These are phyloP conservation scores for Boloria euphrosyne DNA, from an alignment of 2,888 invertebrate genomes.

Conservation along the genomic window DNA sequence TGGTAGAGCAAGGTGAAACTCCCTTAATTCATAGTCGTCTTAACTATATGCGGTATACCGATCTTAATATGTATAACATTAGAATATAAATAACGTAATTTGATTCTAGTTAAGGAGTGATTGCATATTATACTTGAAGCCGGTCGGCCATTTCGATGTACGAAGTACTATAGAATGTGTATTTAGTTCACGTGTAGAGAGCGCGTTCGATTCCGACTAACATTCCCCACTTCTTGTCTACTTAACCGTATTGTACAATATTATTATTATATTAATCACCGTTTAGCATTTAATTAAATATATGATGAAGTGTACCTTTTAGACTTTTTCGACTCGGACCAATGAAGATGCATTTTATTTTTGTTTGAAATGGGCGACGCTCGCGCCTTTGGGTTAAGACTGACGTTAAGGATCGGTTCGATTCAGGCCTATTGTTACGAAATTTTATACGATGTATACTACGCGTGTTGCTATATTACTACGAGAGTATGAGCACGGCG, in stretches of 20 bases:
- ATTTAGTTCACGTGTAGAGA: too few relatives aligned
- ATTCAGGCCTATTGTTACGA: constrained; percentile 51
- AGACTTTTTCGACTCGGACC: constrained; percentile 44
- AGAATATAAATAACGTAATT: constrained; percentile 5
- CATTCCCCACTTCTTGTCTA: constrained; percentile 41
- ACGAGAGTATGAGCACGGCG: constrained; percentile 1
- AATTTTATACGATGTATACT: constrained; percentile 34
- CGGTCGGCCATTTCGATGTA: too few relatives aligned
- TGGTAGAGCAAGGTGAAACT: neutral
- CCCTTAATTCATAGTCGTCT: constrained; percentile 6
- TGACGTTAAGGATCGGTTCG: constrained; percentile 48
- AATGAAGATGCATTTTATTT: constrained; percentile 43
- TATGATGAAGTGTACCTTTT: constrained; percentile 26
- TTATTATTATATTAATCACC: constrained; percentile 30
- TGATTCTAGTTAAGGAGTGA: constrained; percentile 4
- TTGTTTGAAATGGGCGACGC: constrained; percentile 33
- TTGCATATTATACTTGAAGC: neutral
- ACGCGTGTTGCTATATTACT: constrained; percentile 26
- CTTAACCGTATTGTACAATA: constrained; percentile 36
- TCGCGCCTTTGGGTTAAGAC: constrained; percentile 48
- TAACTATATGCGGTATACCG: neutral
- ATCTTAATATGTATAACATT: constrained; percentile 8
- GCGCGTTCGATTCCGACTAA: constrained; percentile 22
- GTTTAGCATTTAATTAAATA: constrained; percentile 34
- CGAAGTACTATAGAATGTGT: too few relatives aligned